A percentile compares a stretch with the other conserved stretches of the same genome.
These are phyloP conservation scores for Lateolabrax maculatus DNA, from an alignment of 2,797 vertebrate species.

Conservation along the genomic window DNA sequence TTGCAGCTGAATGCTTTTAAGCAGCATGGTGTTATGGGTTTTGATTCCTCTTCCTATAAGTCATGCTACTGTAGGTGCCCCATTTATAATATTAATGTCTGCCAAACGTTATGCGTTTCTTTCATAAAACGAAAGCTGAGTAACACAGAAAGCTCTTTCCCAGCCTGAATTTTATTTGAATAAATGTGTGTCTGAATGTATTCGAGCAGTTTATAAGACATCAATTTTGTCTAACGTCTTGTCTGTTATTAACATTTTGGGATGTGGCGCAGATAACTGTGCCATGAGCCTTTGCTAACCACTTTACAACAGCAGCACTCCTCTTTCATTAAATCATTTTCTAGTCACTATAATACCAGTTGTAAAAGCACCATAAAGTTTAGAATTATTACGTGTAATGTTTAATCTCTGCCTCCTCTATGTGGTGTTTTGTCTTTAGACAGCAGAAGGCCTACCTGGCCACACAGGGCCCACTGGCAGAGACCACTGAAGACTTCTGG, in stretches of 20 bases:
- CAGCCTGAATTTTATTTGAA: conserved; percentile 23
- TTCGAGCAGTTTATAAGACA: conserved; percentile 11
- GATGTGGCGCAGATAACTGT: conserved; percentile 3
- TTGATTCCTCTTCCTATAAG: conserved; percentile 16
- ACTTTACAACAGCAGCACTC: conserved; percentile 8
- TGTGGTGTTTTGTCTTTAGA: conserved; percentile 77
- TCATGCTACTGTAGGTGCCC: conserved; percentile 2
- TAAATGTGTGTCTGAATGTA: conserved; percentile 12
- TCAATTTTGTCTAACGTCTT: not conserved
- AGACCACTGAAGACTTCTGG: conserved; percentile 98
- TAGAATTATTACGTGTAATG: conserved; percentile 12
- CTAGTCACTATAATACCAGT: conserved; percentile 20
- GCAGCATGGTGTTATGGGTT: not conserved
- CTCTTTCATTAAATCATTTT: conserved; percentile 28
- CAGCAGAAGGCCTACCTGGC: conserved; percentile 97
- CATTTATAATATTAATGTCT: not conserved
- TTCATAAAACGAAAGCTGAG: not conserved
- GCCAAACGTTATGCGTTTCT: conserved; percentile 3
- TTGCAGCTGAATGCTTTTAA: conserved; percentile 25
- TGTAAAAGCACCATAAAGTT: conserved; percentile 31
- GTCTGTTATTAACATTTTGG: conserved; percentile 9
- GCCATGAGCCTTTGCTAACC: conserved; percentile 24
- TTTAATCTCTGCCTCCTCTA: conserved; percentile 17
- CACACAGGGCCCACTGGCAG: conserved; percentile 93
- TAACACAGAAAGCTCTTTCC: not conserved